Base-by-base conservation (phyloP, 2,797 vertebrate genomes). In the Enteromius viviparus region DNA sequence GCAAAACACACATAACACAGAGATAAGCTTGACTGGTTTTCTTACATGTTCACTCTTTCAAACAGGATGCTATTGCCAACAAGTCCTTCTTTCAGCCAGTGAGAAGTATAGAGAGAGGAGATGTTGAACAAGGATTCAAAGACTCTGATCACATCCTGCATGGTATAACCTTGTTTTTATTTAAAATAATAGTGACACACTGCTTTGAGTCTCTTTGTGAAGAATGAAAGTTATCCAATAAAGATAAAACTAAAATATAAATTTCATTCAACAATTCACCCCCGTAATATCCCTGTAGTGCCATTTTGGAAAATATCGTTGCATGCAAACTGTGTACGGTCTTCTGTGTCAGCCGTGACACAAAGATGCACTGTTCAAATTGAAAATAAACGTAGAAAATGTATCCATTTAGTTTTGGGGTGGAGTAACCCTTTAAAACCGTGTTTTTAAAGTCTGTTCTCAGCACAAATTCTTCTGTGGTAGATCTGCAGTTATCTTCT, bases 21-120 rank as follows among this genome's bases (percentile, higher is more conserved):
- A 82, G 71, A 82, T 66, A 76, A 75, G 47, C 32, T 68, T 55
- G 6, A 49, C 15, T 76, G 49, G 8, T 49, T 40, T n/a, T 23
- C 32, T 66, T 40, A 81, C 60, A 69, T 72, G 34, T 40, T 66
- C 40, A 19, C 66, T 72, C n/a, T 69, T 76, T 83, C 82, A 42
- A 68, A 86, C 89, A 99, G 98, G 97, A 99, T 85, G 98, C 98
- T 6, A 97, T 99, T 79, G 91, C 93, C 15, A 92, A 95, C 76
- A 88, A 95, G 82, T 98, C 97, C 29, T 99, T 97, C 91, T 93
- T 94, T 88, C 89, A 93, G 34, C 71, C 91, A 81, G 93, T 95
- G 85, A 92, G 94, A 90, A 95, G 92, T 85, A 92, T 99, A 9
- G 95, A 96, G 87, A 96, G 91, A 11, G 98, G 98, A 88, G 92